Conservation (phyloP, 2,113 vertebrate genomes). For the Hystrix cristata region DNA sequence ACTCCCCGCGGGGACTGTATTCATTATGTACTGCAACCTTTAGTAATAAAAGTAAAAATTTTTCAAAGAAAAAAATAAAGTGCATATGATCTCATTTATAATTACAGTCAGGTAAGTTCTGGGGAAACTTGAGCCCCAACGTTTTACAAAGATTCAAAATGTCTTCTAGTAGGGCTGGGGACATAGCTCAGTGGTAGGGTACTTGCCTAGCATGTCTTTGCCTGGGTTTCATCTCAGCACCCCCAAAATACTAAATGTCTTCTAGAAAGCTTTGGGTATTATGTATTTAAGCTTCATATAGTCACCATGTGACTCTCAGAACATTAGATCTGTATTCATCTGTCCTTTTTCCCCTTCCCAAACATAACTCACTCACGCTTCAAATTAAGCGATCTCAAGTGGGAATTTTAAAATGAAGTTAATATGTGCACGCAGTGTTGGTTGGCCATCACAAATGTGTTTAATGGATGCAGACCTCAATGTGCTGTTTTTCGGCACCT, state of each 20-base stretch:
- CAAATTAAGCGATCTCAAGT: slow-evolving; percentile 72
- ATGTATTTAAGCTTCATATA: background rate
- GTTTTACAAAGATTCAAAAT: background rate
- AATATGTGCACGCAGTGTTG: slow-evolving; percentile 70
- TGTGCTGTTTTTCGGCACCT: slow-evolving; percentile 67
- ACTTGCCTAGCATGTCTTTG: too few relatives aligned
- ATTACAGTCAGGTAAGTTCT: background rate
- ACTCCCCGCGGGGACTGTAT: too few relatives aligned
- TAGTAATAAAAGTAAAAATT: too few relatives aligned
- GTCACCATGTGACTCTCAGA: background rate
- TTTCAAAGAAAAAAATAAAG: too few relatives aligned
- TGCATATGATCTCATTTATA: background rate
- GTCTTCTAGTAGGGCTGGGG: background rate
- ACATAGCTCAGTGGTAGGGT: too few relatives aligned
- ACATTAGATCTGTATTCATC: background rate
- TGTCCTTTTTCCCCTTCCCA: slow-evolving; percentile 47
- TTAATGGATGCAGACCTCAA: slow-evolving; percentile 69
- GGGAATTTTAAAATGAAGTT: slow-evolving; percentile 76
- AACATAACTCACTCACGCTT: slow-evolving; percentile 66
- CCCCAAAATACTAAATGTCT: background rate
- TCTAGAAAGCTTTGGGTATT: slow-evolving; percentile 18
- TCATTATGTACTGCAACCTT: too few relatives aligned
- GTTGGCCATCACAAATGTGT: slow-evolving; percentile 40
- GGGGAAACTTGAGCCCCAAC: background rate
- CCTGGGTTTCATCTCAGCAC: too few relatives aligned